A percentile compares a stretch with the other conserved stretches of the same genome.
Evolutionary conservation across 1,140 invertebrate genomes (phyloP).

Genomic region (Drosophila willistoni): DNA sequence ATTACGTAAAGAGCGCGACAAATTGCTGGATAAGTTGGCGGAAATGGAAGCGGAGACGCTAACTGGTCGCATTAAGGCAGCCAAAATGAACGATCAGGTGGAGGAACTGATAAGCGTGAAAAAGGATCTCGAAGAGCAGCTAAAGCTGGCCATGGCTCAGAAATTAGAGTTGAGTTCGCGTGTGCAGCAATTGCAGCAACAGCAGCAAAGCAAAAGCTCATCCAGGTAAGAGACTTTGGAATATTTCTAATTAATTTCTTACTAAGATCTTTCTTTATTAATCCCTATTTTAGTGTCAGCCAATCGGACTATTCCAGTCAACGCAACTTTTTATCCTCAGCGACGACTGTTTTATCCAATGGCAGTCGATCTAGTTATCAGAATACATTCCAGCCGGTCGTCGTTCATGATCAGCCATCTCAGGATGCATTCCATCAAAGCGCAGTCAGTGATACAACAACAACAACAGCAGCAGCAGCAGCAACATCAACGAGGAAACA

Average conservation of each 20-base stretch:
- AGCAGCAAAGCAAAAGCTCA: constrained; percentile 70
- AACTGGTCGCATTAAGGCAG: constrained; percentile 86
- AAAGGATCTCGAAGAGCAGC: constrained; percentile 86
- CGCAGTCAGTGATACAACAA: constrained; percentile 74
- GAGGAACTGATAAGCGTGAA: constrained; percentile 86
- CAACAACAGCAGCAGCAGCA: constrained; percentile 49
- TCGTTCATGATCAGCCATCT: constrained; percentile 65
- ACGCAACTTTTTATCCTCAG: constrained; percentile 79
- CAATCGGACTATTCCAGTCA: constrained; percentile 81
- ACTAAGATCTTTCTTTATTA: background rate
- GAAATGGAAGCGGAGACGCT: constrained; percentile 89
- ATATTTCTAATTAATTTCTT: too few relatives aligned
- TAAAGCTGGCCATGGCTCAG: constrained; percentile 85
- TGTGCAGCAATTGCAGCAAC: constrained; percentile 72
- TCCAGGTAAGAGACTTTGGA: constrained; percentile 58
- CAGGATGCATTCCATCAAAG: constrained; percentile 82
- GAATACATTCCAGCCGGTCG: constrained; percentile 81
- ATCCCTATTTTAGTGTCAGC: constrained; percentile 45
- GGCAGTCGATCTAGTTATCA: constrained; percentile 62
- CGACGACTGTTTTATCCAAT: constrained; percentile 78
- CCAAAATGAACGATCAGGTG: constrained; percentile 85
- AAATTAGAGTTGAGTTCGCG: constrained; percentile 83
- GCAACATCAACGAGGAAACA: constrained; percentile 21
- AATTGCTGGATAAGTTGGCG: constrained; percentile 87
- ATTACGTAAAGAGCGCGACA: constrained; percentile 88